phyloP scores from a whole-genome alignment of 1,140 invertebrate genomes.

The Lethrus apterus region DNA sequence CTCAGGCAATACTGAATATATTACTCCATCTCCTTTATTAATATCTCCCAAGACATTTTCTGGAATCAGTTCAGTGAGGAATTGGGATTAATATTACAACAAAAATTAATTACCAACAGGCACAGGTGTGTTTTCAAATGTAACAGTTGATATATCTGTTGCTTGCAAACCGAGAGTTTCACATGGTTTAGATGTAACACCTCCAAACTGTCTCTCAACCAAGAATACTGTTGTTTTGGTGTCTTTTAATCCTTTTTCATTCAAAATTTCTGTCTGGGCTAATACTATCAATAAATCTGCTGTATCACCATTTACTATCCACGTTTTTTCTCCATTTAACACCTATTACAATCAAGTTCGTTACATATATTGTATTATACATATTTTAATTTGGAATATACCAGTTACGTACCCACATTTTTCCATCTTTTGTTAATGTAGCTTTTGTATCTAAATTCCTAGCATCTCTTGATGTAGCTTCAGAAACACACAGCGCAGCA shows the following conservation, averaged over 20 bases:
- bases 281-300: constrained; percentile 49
- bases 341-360: constrained; percentile 19
- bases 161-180: constrained; percentile 67
- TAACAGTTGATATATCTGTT: constrained; percentile 34
- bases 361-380: background rate
- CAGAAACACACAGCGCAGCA: constrained; percentile 44
- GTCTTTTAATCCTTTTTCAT: constrained; percentile 43
- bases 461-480: constrained; percentile 36
- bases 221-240: constrained; percentile 51
- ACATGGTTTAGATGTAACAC: constrained; percentile 55
- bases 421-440: constrained; percentile 26
- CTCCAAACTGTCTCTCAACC: constrained; percentile 62
- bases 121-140: constrained; percentile 45
- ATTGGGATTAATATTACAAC: constrained; percentile 5
- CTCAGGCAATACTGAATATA: constrained; percentile 31
- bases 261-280: constrained; percentile 33
- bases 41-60: constrained; percentile 41
- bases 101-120: constrained; percentile 28
- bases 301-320: constrained; percentile 42
- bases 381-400: background rate
- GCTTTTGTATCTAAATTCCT: constrained; percentile 38
- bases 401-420: constrained; percentile 36
- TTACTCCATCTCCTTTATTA: constrained; percentile 27
- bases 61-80: constrained; percentile 12
- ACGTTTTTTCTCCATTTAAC: constrained; percentile 46